These are phyloP conservation scores for Scaptomyza reducta DNA, from an alignment of 2,888 invertebrate genomes.

Conservation along the genomic window DNA sequence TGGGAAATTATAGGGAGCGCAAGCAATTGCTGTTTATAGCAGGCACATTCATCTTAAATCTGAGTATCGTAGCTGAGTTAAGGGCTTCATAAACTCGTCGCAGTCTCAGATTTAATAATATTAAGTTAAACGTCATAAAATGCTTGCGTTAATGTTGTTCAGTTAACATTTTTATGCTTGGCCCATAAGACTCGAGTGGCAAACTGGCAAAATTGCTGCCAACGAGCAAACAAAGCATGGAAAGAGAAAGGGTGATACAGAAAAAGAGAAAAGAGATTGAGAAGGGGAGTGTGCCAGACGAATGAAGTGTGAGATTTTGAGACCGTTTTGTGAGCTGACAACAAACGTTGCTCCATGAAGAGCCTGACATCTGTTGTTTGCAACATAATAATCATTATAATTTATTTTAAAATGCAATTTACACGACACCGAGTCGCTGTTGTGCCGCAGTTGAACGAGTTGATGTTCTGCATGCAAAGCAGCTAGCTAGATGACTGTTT, in stretches of 20 bases:
- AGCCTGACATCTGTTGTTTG: conserved; percentile 75
- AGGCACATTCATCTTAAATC: conserved; percentile 1
- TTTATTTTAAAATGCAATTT: conserved; percentile 80
- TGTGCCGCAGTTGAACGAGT: conserved; percentile 38
- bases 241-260: not conserved
- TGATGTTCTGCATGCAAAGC: conserved; percentile 50
- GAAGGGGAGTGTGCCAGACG: conserved; percentile 2
- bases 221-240: conserved; percentile 18
- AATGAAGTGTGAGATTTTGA: not conserved
- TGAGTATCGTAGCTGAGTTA: conserved; percentile 24
- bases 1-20: too few species aligned
- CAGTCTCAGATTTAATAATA: conserved; percentile 71
- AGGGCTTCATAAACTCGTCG: conserved; percentile 65
- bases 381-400: conserved; percentile 77
- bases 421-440: conserved; percentile 51
- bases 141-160: conserved; percentile 72
- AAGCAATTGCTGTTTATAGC: not conserved
- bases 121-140: conserved; percentile 75
- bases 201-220: conserved; percentile 52
- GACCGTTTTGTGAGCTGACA: conserved; percentile 32
- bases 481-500: conserved; percentile 18
- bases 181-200: conserved; percentile 67
- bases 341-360: conserved; percentile 42
- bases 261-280: conserved; percentile 6
- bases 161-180: conserved; percentile 74